Percentiles rank a stretch among this genome's conserved stretches.
phyloP scores from a whole-genome alignment of 2,797 vertebrate genomes.

The Enteromius paludinosus region DNA sequence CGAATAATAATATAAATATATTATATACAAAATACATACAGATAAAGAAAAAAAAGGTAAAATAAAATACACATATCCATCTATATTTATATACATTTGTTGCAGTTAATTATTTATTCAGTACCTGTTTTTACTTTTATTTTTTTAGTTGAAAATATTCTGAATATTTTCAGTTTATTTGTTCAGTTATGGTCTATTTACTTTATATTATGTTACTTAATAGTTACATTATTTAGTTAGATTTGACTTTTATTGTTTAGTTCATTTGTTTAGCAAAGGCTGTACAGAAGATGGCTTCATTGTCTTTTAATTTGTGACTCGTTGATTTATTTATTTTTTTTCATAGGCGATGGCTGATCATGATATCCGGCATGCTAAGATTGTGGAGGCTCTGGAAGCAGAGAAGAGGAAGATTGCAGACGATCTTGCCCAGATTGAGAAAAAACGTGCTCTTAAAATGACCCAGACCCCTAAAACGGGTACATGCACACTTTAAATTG shows the following conservation, averaged over 20 bases:
- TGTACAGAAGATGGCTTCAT: background rate
- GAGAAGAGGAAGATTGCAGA: conserved; percentile 91
- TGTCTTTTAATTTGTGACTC: conserved; percentile 46
- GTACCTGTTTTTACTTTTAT: background rate
- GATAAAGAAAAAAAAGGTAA: too few relatives aligned
- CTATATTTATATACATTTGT: too few relatives aligned
- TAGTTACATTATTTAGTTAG: background rate
- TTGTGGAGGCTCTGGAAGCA: conserved; percentile 91
- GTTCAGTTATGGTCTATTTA: background rate
- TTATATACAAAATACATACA: too few relatives aligned
- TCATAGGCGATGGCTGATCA: conserved; percentile 89
- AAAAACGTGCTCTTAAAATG: conserved; percentile 69
- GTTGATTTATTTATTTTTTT: conserved; percentile 47
- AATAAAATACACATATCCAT: too few relatives aligned
- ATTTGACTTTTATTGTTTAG: too few relatives aligned
- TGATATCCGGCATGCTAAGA: conserved; percentile 83
- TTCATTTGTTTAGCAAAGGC: background rate
- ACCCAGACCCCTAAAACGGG: conserved; percentile 66
- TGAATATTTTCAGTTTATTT: background rate
- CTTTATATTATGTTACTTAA: background rate
- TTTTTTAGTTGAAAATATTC: background rate
- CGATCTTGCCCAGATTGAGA: conserved; percentile 85
- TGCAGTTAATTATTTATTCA: background rate
- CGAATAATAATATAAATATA: too few relatives aligned
- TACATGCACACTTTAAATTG: conserved; percentile 43